These are phyloP conservation scores for Ruditapes philippinarum DNA, from an alignment of 1,140 invertebrate genomes.

Conservation along the genomic window DNA sequence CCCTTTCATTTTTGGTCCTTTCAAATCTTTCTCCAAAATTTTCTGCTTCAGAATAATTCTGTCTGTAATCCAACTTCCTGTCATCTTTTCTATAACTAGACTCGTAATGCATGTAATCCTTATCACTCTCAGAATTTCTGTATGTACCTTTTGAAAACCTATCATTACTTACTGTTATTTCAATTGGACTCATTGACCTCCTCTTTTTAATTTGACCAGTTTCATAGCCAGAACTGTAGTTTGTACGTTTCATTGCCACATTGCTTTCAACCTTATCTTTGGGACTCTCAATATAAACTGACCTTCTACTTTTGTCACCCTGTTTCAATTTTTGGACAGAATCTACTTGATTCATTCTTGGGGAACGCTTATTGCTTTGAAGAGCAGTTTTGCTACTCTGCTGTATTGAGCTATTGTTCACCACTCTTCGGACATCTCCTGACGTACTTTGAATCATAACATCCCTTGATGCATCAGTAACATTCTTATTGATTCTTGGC, in stretches of 20 bases:
- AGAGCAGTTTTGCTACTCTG: not conserved
- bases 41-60: not conserved
- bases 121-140: not conserved
- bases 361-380: not conserved
- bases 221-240: not conserved
- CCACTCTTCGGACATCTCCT: not conserved
- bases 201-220: not conserved
- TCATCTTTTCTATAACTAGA: not conserved
- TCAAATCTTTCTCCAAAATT: not conserved
- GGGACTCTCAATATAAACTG: constrained; percentile 3
- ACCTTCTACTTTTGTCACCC: not conserved
- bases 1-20: not conserved
- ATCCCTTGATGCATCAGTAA: not conserved
- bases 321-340: not conserved
- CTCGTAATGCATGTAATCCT: not conserved
- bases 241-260: not conserved
- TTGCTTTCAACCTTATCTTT: not conserved
- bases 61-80: not conserved
- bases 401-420: not conserved
- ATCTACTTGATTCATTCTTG: not conserved
- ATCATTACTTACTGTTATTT: constrained; percentile 64
- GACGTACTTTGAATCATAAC: not conserved
- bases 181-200: constrained; percentile 57
- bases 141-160: not conserved
- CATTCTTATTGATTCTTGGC: constrained; percentile 3